A percentile compares a stretch with the other conserved stretches of the same genome.
These are phyloP conservation scores for Rhabdophis nuchalis DNA, from an alignment of 2,797 vertebrate species.

Conservation along the genomic window DNA sequence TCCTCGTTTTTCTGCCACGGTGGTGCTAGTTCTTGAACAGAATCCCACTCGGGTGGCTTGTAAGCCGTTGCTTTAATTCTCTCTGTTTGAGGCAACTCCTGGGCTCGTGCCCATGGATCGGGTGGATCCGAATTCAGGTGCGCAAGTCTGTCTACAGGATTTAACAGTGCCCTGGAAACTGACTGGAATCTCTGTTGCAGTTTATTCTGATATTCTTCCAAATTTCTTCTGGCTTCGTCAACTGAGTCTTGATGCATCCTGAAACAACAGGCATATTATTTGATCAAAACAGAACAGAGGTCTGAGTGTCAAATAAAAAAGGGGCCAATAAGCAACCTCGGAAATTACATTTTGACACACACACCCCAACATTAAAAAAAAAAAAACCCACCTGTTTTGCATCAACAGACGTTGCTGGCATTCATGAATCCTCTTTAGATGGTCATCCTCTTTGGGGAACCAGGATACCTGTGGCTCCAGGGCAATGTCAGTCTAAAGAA, in stretches of 20 bases:
- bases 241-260: conserved; percentile 81
- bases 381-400: conserved; percentile 74
- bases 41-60: not conserved
- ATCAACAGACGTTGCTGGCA: conserved; percentile 84
- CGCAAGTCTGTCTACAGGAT: not conserved
- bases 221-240: conserved; percentile 75
- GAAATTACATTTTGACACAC: not conserved
- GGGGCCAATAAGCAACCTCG: not conserved
- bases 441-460: conserved; percentile 58
- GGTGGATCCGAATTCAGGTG: not conserved
- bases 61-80: rapidly evolving
- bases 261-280: not conserved
- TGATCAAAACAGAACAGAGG: not conserved
- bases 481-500: conserved; percentile 52
- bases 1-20: conserved; percentile 13
- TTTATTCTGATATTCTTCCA: conserved; percentile 83
- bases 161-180: conserved; percentile 22
- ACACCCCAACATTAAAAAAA: not conserved
- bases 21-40: rapidly evolving
- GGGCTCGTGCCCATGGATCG: not conserved
- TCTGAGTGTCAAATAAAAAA: not conserved
- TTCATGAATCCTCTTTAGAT: conserved; percentile 67
- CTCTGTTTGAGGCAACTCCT: not conserved
- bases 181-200: conserved; percentile 71
- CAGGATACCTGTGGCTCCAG: not conserved